Percentiles rank a stretch among this genome's conserved stretches.
Evolutionary conservation across 2,113 vertebrate genomes (phyloP).

Genomic region (Arothron firmamentum): DNA sequence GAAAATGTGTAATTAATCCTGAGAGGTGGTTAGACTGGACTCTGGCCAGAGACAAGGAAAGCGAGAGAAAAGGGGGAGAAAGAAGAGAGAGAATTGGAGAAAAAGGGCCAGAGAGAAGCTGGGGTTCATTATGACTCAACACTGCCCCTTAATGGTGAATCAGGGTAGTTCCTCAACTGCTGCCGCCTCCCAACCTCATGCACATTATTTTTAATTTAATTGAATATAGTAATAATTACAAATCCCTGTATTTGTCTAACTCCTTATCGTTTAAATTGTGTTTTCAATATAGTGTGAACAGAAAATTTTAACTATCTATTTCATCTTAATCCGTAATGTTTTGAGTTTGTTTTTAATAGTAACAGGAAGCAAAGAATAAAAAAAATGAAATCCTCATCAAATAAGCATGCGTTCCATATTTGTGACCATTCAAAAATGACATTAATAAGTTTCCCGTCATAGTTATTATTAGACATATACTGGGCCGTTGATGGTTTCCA

Average conservation of each 20-base stretch:
- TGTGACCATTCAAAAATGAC: no score
- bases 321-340: no score
- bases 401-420: no score
- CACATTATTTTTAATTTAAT: background rate
- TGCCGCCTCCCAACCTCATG: background rate
- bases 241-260: no score
- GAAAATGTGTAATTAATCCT: conserved; percentile 84
- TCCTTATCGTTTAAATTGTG: no score
- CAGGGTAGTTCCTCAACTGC: background rate
- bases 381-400: background rate
- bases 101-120: conserved; percentile 29
- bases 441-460: no score
- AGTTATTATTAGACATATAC: no score
- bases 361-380: background rate
- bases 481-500: conserved; percentile 18
- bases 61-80: conserved; percentile 19
- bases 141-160: conserved; percentile 76
- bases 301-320: no score
- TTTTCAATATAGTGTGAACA: no score
- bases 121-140: conserved; percentile 65
- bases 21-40: conserved; percentile 73
- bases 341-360: no score
- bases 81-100: conserved; percentile 33
- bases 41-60: conserved; percentile 59
- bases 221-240: no score